Evolutionary conservation across 2,113 vertebrate species (phyloP).

Genomic region (Andinoacara biseriatus): DNA sequence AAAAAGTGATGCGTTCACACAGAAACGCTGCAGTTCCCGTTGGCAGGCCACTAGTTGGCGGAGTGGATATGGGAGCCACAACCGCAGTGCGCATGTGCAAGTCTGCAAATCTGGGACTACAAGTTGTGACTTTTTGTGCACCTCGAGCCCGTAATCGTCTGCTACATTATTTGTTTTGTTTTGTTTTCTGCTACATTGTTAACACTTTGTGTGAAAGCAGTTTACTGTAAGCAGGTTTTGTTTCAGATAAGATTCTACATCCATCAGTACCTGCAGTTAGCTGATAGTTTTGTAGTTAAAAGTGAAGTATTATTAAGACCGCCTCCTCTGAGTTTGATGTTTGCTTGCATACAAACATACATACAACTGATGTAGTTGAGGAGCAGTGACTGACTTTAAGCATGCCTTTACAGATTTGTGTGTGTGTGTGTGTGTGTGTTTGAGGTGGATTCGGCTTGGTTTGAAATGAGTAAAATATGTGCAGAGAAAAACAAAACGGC

Average conservation of each 20-base stretch:
- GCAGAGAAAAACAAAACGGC: conserved; percentile 6
- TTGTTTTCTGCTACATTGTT: too few relatives aligned
- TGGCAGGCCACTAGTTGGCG: too few relatives aligned
- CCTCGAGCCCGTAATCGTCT: too few relatives aligned
- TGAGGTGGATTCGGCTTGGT: neutral
- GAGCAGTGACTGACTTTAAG: neutral
- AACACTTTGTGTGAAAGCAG: neutral
- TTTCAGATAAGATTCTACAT: neutral
- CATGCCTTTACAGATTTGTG: neutral
- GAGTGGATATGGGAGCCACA: too few relatives aligned
- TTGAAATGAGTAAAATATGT: neutral
- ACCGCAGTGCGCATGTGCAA: too few relatives aligned
- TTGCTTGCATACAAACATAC: neutral
- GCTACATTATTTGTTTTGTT: too few relatives aligned
- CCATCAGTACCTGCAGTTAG: neutral
- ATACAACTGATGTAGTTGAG: neutral
- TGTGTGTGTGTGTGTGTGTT: neutral
- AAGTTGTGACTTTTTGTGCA: too few relatives aligned
- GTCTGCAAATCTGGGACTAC: too few relatives aligned
- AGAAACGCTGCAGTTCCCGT: too few relatives aligned
- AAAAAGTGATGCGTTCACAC: too few relatives aligned
- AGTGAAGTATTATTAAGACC: rapidly evolving
- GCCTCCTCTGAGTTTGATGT: neutral
- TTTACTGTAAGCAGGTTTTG: neutral
- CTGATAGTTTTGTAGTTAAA: neutral